These are phyloP conservation scores for Muscidifurax raptorellus DNA, from an alignment of 1,140 invertebrate species.

Conservation along the genomic window DNA sequence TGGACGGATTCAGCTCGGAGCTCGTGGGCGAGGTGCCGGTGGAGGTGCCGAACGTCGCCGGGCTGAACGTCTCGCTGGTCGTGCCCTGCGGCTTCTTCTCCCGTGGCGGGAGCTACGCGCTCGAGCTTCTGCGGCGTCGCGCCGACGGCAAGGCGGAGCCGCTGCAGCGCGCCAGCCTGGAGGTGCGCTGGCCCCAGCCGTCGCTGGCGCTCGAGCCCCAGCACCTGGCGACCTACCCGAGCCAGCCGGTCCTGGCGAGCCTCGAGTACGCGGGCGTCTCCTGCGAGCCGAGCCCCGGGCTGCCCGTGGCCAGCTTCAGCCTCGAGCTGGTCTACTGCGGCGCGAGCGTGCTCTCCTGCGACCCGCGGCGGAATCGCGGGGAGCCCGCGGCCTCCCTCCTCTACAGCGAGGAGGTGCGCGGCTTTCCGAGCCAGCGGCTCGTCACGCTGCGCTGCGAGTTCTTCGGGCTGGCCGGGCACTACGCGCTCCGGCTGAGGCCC, in stretches of 20 bases:
- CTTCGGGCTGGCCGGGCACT: slow-evolving; percentile 87
- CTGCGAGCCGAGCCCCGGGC: slow-evolving; percentile 75
- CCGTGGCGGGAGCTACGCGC: slow-evolving; percentile 78
- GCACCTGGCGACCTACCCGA: slow-evolving; percentile 86
- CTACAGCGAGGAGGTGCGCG: slow-evolving; percentile 82
- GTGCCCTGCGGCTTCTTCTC: slow-evolving; percentile 83
- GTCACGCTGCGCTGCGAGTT: slow-evolving; percentile 83
- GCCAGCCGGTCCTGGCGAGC: slow-evolving; percentile 81
- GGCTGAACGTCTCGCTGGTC: slow-evolving; percentile 72
- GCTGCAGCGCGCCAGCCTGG: slow-evolving; percentile 77
- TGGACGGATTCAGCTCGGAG: slow-evolving; percentile 70
- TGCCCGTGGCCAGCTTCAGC: slow-evolving; percentile 76
- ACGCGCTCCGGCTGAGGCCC: slow-evolving; percentile 81
- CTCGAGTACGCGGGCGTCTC: slow-evolving; percentile 83
- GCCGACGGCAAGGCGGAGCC: slow-evolving; percentile 68
- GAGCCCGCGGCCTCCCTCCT: slow-evolving; percentile 60
- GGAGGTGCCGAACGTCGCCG: slow-evolving; percentile 56
- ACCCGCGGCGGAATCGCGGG: slow-evolving; percentile 61
- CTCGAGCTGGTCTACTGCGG: slow-evolving; percentile 87
- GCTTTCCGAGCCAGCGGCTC: slow-evolving; percentile 81
- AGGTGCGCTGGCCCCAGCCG: slow-evolving; percentile 87
- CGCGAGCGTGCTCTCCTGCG: slow-evolving; percentile 68
- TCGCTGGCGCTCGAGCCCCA: slow-evolving; percentile 83
- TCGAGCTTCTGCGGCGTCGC: slow-evolving; percentile 69
- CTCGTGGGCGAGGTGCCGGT: slow-evolving; percentile 68